Evolutionary conservation across 2,797 vertebrate species (phyloP).

Genomic region (Synanceia verrucosa): DNA sequence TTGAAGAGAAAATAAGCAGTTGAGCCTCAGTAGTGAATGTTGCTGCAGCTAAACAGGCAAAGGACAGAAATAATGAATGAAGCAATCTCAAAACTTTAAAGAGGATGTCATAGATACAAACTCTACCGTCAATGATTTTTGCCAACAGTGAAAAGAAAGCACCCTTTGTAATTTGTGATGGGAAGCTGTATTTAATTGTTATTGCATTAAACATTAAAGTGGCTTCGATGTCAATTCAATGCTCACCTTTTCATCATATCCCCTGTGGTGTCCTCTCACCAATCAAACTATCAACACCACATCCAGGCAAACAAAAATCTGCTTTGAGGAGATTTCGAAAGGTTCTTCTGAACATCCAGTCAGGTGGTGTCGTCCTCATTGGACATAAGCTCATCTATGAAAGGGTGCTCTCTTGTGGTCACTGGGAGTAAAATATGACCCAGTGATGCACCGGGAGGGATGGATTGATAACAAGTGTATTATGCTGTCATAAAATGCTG

Average conservation of each 20-base stretch:
- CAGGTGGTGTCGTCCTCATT: slow-evolving; percentile 6
- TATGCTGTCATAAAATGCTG: slow-evolving; percentile 43
- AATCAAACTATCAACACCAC: slow-evolving; percentile 18
- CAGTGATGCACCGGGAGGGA: slow-evolving; percentile 10
- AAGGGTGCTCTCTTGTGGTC: slow-evolving; percentile 83
- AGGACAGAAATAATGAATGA: slow-evolving; percentile 3
- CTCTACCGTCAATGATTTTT: not conserved
- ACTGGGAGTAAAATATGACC: slow-evolving; percentile 50
- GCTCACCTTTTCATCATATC: slow-evolving; percentile 13
- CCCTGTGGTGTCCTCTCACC: slow-evolving; percentile 19
- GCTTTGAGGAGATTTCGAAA: slow-evolving; percentile 19
- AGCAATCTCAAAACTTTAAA: not conserved
- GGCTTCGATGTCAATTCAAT: not conserved
- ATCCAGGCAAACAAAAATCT: slow-evolving; percentile 13
- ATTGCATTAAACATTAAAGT: not conserved
- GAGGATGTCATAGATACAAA: not conserved
- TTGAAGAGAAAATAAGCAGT: not conserved
- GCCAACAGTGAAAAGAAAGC: not conserved
- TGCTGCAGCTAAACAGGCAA: not conserved
- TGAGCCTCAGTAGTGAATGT: not conserved
- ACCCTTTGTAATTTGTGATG: not conserved
- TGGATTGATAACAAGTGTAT: slow-evolving; percentile 54
- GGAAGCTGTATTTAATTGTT: not conserved
- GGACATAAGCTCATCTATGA: slow-evolving; percentile 62
- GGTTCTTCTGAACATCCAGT: slow-evolving; percentile 12